Evolutionary conservation across 1,140 invertebrate genomes (phyloP).

Genomic region (Theocolax elegans): DNA sequence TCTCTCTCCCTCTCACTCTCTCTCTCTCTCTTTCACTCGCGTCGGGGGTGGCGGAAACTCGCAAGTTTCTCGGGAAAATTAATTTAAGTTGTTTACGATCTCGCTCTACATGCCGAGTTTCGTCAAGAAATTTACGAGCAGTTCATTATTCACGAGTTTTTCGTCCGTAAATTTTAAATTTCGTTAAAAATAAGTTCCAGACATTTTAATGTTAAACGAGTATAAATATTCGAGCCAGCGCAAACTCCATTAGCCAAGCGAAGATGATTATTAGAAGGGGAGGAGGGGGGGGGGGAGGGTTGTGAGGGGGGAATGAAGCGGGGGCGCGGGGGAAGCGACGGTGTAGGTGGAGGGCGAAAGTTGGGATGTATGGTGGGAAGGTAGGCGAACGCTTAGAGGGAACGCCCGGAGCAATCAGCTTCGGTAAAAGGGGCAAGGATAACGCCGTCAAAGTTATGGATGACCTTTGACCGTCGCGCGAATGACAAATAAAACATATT

Average conservation of each 20-base stretch:
- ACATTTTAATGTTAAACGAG: neutral
- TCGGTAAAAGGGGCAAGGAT: too few relatives aligned
- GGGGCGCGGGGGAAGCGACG: too few relatives aligned
- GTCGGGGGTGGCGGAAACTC: neutral
- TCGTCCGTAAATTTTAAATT: neutral
- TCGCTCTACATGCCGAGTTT: neutral
- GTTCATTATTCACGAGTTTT: neutral
- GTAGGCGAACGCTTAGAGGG: too few relatives aligned
- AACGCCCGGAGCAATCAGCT: too few relatives aligned
- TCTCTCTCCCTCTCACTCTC: neutral
- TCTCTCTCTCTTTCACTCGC: too few relatives aligned
- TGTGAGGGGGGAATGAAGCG: too few relatives aligned
- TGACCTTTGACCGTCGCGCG: constrained; percentile 57
- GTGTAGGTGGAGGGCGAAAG: too few relatives aligned
- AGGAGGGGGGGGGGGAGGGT: too few relatives aligned
- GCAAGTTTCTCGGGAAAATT: constrained; percentile 5
- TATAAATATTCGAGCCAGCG: constrained; percentile 19
- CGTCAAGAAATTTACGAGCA: constrained; percentile 13
- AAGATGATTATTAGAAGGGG: too few relatives aligned
- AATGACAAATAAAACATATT: constrained; percentile 63
- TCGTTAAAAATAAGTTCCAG: constrained; percentile 11
- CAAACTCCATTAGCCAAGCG: neutral
- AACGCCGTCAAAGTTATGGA: constrained; percentile 46
- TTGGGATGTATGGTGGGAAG: too few relatives aligned
- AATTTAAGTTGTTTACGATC: constrained; percentile 10